Conservation (phyloP, 2,113 vertebrate genomes). For the Propithecus coquereli region DNA sequence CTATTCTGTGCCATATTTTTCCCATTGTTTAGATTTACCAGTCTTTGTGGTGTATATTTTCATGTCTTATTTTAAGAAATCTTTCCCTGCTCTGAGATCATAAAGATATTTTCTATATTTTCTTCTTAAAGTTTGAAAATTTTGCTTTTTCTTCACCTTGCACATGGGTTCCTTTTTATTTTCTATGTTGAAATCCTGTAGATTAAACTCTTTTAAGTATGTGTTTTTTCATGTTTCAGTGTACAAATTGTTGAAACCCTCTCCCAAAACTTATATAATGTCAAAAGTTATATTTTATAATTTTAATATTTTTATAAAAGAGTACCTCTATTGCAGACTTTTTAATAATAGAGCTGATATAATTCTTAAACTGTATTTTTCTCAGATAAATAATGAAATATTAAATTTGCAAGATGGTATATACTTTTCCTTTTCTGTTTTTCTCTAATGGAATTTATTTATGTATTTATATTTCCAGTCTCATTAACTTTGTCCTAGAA, state of each 20-base stretch:
- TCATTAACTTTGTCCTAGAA: conserved; percentile 35
- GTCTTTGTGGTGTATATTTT: conserved; percentile 31
- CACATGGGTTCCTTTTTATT: neutral
- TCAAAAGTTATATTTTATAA: neutral
- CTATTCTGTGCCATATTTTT: neutral
- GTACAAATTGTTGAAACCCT: neutral
- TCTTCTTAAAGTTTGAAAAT: neutral
- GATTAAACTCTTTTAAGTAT: neutral
- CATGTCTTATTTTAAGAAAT: conserved; percentile 29
- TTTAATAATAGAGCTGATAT: conserved; percentile 41
- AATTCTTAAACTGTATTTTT: conserved; percentile 16
- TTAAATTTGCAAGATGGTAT: conserved; percentile 24
- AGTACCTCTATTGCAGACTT: neutral
- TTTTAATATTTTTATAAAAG: conserved; percentile 10
- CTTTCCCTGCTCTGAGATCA: neutral
- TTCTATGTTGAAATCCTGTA: neutral
- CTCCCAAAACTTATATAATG: neutral
- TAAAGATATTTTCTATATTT: conserved; percentile 4
- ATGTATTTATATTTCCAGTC: conserved; percentile 56
- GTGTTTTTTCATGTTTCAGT: neutral
- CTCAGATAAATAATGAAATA: neutral
- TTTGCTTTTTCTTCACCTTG: conserved; percentile 24
- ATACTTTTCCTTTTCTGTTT: conserved; percentile 26
- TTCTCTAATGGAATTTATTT: conserved; percentile 23
- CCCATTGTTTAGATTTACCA: neutral